Evolutionary conservation across 2,113 vertebrate genomes (phyloP).

Genomic region (Lophotis ruficrista): DNA sequence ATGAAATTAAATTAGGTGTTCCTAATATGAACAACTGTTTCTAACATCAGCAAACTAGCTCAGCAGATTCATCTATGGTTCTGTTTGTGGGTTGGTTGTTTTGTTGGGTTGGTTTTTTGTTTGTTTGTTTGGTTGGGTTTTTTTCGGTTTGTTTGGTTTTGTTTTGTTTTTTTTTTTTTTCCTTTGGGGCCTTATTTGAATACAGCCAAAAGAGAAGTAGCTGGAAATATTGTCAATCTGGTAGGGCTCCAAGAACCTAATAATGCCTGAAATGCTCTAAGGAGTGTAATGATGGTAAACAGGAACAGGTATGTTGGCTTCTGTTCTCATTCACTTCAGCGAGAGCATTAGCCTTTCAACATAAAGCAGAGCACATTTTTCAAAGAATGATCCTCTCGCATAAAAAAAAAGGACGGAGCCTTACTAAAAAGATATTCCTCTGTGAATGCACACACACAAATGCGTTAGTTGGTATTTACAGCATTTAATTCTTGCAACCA

Average conservation of each 20-base stretch:
- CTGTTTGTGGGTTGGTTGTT: conserved; percentile 45
- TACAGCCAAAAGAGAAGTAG: conserved; percentile 45
- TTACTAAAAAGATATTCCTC: neutral
- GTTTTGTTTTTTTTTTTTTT: neutral
- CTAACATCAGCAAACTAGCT: conserved; percentile 71
- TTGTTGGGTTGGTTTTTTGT: neutral
- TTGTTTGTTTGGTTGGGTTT: neutral
- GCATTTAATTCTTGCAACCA: conserved; percentile 52
- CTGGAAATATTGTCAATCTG: conserved; percentile 67
- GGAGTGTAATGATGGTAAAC: conserved; percentile 44
- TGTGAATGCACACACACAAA: neutral
- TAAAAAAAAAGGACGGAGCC: neutral
- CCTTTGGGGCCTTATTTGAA: conserved; percentile 55
- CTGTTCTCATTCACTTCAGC: conserved; percentile 36
- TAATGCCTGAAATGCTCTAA: conserved; percentile 63
- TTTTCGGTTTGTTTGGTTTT: too few species aligned
- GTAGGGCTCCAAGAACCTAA: conserved; percentile 64
- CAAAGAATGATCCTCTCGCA: neutral
- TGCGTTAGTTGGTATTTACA: conserved; percentile 18
- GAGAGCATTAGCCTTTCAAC: conserved; percentile 33
- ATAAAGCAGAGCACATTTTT: conserved; percentile 11
- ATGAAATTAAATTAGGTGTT: conserved; percentile 73
- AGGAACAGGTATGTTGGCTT: conserved; percentile 67
- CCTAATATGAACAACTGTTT: conserved; percentile 73
- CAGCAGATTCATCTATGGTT: conserved; percentile 63